These are phyloP conservation scores for Rhagologus leucostigma DNA, from an alignment of 2,113 vertebrate species.

Conservation along the genomic window DNA sequence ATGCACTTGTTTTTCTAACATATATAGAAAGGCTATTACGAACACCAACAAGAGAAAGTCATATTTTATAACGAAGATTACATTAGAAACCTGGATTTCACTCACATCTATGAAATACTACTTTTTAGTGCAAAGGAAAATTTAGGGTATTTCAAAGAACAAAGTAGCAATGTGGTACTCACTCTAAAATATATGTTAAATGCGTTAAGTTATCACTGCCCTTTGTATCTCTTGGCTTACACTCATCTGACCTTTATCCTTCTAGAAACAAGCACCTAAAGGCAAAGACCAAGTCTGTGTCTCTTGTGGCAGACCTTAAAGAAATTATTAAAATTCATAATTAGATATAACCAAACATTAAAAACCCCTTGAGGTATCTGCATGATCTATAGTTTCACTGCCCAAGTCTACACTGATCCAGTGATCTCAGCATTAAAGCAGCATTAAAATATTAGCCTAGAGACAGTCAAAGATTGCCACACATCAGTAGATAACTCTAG, in stretches of 20 bases:
- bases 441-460: neutral
- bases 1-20: neutral
- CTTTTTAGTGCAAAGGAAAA: neutral
- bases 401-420: neutral
- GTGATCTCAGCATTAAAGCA: neutral
- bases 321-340: neutral
- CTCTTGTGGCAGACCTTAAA: neutral
- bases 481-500: neutral
- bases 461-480: neutral
- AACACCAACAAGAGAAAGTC: neutral
- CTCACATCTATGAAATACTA: neutral
- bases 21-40: neutral
- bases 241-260: neutral
- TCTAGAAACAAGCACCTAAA: neutral
- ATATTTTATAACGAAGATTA: neutral
- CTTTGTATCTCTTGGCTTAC: neutral
- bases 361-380: neutral
- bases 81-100: neutral
- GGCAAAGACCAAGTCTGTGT: neutral
- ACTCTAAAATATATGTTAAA: neutral
- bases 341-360: neutral
- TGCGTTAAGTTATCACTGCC: neutral
- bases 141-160: neutral
- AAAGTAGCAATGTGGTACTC: neutral
- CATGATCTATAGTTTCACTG: neutral